Evolutionary conservation across 92 coral and sea anemone species (phyloP).

Genomic region (Isaurus tuberculatus): DNA sequence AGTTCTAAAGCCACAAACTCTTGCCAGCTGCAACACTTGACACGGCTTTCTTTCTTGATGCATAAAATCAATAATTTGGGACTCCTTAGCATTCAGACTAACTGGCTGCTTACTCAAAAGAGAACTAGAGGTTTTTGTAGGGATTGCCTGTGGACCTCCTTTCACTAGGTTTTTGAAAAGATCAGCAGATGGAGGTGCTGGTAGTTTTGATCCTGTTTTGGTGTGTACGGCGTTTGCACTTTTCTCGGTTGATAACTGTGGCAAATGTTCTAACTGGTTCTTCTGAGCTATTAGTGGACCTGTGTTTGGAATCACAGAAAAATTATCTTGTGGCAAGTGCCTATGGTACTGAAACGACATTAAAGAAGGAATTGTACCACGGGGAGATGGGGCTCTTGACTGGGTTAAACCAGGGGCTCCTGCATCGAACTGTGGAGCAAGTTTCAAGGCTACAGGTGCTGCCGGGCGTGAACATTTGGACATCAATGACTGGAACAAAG

Average conservation of each 20-base stretch:
- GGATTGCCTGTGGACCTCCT: conserved; percentile 68
- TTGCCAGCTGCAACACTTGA: conserved; percentile 70
- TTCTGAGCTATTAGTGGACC: background rate
- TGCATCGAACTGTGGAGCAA: conserved; percentile 20
- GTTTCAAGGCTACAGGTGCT: conserved; percentile 75
- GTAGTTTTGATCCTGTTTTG: conserved; percentile 45
- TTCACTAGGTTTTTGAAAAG: conserved; percentile 61
- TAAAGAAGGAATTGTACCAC: background rate
- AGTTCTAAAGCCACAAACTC: conserved; percentile 64
- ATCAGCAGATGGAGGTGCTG: conserved; percentile 79
- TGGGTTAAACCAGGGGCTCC: background rate
- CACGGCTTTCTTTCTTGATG: conserved; percentile 72
- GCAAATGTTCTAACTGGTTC: background rate
- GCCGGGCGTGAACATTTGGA: conserved; percentile 80
- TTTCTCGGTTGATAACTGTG: conserved; percentile 4
- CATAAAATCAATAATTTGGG: conserved; percentile 67
- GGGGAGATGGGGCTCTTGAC: background rate
- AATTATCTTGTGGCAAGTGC: background rate
- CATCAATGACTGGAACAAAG: conserved; percentile 75
- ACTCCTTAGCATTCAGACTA: conserved; percentile 56
- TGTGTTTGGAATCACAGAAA: conserved; percentile 9
- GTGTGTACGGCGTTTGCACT: background rate
- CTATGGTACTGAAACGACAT: conserved; percentile 1
- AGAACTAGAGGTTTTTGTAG: conserved; percentile 24
- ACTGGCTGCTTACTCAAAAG: conserved; percentile 31